These are phyloP conservation scores for Tetragonisca angustula DNA, from an alignment of 2,888 invertebrate genomes.

Conservation along the genomic window DNA sequence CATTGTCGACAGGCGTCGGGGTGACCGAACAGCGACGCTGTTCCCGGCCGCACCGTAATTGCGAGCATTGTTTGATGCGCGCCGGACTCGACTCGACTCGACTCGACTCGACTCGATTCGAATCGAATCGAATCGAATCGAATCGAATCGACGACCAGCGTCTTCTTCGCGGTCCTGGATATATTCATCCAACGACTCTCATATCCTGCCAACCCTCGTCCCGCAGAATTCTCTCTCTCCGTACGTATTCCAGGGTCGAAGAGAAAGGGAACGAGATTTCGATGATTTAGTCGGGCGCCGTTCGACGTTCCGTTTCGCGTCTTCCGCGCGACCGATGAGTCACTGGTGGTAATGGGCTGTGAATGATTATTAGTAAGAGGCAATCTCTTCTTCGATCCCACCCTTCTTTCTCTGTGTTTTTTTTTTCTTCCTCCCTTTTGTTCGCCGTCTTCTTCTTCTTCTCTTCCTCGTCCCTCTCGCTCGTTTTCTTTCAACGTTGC, in stretches of 20 bases:
- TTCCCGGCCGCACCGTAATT: constrained; percentile 79
- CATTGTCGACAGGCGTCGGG: constrained; percentile 79
- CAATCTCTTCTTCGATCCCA: constrained; percentile 44
- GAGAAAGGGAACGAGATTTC: constrained; percentile 45
- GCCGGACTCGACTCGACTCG: constrained; percentile 74
- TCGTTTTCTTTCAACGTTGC: not conserved
- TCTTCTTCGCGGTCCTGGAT: constrained; percentile 48
- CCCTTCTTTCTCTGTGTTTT: constrained; percentile 21
- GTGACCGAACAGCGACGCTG: constrained; percentile 64
- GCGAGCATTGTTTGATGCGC: constrained; percentile 82
- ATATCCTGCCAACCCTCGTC: not conserved
- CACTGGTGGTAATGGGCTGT: constrained; percentile 75
- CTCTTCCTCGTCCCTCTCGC: no score
- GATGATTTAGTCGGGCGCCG: constrained; percentile 68
- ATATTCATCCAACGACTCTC: constrained; percentile 13
- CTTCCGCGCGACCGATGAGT: constrained; percentile 65
- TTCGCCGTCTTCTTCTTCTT: constrained; percentile 2
- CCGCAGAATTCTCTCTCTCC: not conserved
- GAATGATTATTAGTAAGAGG: constrained; percentile 72
- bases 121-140: not conserved
- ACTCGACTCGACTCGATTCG: constrained; percentile 56
- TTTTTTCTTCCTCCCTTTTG: not conserved
- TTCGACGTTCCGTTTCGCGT: constrained; percentile 37
- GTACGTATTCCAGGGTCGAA: not conserved
- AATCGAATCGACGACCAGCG: constrained; percentile 69